Percentiles rank a stretch among this genome's conserved stretches.
Conservation (phyloP, 2,797 vertebrate species). For the Tinamus major region DNA sequence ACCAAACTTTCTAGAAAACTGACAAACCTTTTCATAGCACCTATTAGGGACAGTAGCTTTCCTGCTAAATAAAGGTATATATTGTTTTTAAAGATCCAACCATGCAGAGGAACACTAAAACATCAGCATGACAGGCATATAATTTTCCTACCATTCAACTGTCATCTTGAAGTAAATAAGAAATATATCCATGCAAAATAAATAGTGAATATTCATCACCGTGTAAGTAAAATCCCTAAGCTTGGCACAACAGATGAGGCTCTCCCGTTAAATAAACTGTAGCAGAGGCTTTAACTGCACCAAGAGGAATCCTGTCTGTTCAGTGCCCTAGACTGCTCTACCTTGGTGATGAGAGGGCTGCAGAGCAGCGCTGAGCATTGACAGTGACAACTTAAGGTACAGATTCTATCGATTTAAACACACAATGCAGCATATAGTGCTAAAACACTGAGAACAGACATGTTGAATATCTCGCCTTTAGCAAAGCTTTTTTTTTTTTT, state of each 20-base stretch:
- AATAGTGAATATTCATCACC: neutral
- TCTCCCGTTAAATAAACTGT: neutral
- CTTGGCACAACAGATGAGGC: accelerated
- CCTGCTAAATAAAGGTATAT: neutral
- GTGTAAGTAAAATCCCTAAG: neutral
- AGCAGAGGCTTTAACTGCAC: neutral
- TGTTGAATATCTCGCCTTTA: neutral
- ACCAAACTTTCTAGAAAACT: neutral
- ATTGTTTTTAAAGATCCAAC: too few relatives aligned
- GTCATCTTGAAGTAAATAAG: neutral
- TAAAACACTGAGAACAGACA: neutral
- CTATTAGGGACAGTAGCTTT: neutral
- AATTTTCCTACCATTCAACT: neutral
- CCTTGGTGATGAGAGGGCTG: accelerated
- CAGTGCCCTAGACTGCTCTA: neutral
- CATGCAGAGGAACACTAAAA: neutral
- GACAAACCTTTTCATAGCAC: neutral
- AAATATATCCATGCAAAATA: neutral
- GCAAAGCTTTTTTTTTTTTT: neutral
- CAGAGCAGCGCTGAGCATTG: neutral
- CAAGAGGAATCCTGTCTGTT: neutral
- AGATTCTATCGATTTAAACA: neutral
- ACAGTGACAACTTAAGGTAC: neutral
- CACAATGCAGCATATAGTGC: neutral
- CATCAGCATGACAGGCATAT: neutral